phyloP scores from a whole-genome alignment of 2,797 vertebrate genomes.

The Orestias chungarensis region DNA sequence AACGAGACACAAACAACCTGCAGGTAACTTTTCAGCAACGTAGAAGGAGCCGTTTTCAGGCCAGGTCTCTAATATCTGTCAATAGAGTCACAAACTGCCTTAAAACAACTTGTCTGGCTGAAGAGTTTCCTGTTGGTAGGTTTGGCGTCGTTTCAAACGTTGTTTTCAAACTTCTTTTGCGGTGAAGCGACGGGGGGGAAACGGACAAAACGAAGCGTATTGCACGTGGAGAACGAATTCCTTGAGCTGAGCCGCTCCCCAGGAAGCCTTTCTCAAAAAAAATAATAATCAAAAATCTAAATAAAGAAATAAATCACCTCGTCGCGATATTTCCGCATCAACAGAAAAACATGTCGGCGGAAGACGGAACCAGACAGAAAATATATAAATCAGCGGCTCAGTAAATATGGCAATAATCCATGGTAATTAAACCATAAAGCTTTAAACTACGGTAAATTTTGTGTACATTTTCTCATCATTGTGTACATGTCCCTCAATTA shows the following conservation, averaged over 20 bases:
- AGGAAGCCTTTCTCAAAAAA: constrained; percentile 52
- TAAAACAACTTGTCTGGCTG: too few species aligned
- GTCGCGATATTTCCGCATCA: constrained; percentile 11
- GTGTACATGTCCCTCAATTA: too few species aligned
- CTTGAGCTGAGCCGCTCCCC: constrained; percentile 32
- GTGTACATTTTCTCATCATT: background rate
- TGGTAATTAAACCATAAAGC: background rate
- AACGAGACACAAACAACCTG: too few species aligned
- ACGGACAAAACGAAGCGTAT: constrained; percentile 33
- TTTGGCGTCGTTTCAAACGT: too few species aligned
- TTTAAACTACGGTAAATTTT: background rate
- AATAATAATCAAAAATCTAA: too few species aligned
- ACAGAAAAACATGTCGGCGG: constrained; percentile 16
- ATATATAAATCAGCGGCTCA: background rate
- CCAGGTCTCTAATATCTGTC: too few species aligned
- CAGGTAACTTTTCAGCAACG: too few species aligned
- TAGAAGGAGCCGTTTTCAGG: too few species aligned
- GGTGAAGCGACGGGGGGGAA: constrained; percentile 46
- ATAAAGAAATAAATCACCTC: constrained; percentile 50
- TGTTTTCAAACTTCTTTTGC: too few species aligned
- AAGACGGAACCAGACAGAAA: background rate
- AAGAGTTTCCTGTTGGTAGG: too few species aligned
- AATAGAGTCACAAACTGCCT: too few species aligned
- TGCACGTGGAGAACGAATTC: constrained; percentile 60
- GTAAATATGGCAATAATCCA: background rate